These are phyloP conservation scores for Cotesia chilonis DNA, from an alignment of 1,140 invertebrate genomes.

Conservation along the genomic window DNA sequence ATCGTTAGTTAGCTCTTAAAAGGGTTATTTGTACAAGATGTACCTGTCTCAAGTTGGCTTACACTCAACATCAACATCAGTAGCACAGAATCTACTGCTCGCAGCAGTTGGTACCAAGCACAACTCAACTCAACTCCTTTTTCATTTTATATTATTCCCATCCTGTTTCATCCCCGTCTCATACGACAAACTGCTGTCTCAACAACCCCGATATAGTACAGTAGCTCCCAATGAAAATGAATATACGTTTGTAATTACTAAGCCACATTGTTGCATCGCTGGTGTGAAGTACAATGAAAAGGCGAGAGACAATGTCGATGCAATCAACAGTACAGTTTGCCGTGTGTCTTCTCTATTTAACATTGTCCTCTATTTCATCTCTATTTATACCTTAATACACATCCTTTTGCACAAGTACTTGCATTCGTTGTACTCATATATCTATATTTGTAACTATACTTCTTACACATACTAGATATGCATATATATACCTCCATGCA, in stretches of 20 bases:
- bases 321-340: constrained; percentile 22
- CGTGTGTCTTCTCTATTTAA: constrained; percentile 17
- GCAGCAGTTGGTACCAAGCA: too few relatives aligned
- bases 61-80: too few relatives aligned
- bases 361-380: constrained; percentile 7
- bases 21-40: constrained; percentile 8
- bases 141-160: neutral
- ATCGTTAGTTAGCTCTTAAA: constrained; percentile 13
- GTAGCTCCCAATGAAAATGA: constrained; percentile 9
- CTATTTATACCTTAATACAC: neutral
- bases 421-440: neutral
- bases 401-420: neutral
- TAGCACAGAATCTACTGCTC: too few relatives aligned
- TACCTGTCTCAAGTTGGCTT: constrained; percentile 1
- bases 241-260: constrained; percentile 30
- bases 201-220: neutral
- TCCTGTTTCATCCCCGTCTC: neutral
- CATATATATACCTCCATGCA: too few relatives aligned
- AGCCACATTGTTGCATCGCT: constrained; percentile 14
- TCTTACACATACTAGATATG: too few relatives aligned
- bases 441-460: too few relatives aligned
- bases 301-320: constrained; percentile 27
- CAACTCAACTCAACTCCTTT: neutral
- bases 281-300: constrained; percentile 24
- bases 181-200: constrained; percentile 2